Base-by-base conservation (phyloP, 2,888 invertebrate genomes). In the Tiphia femorata region DNA sequence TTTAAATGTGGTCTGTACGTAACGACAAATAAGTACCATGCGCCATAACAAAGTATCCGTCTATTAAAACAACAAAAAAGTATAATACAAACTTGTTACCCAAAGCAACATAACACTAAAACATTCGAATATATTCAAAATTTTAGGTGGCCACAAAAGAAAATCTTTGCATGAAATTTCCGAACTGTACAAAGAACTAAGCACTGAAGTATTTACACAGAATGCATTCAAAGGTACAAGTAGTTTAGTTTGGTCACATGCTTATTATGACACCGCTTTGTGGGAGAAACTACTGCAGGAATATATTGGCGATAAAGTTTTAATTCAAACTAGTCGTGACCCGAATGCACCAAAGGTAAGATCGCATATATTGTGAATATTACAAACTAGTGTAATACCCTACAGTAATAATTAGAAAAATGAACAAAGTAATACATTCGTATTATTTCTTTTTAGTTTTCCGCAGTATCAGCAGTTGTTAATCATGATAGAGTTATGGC, bases 261-360 rank as follows among this genome's bases (percentile, higher is more conserved):
- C 95, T 0, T 96, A 95, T 84, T 96, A 97, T 83, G 93, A 96
- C 79, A 94, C 95, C 0, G 87, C 87, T 0, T 86, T 91, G 10
- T 96, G 95, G 94, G 94, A 95, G 81, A 85, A 88, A 57, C 85
- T 95, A 76, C 84, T 96, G 40, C 88, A 89, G 79, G 87, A 88
- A 53, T 86, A 90, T 67, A 84, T 92, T 23, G 88, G 89, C 0
- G 88, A 90, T 56, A 84, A 84, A 59, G 86, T 86, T 30, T 84
- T 93, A 20, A 88, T 91, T 30, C 86, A 89, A 69, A 88, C 88
- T 1, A 80, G 85, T 16, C 83, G 87, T 37, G 86, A 86, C 70
- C 79, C 82, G 16, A 83, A 84, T 50, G 84, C 87, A 60, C 89
- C 90, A 8, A 89, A 89, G 83, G 88, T 88, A 76, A 3, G 30